Evolutionary conservation across 2,888 invertebrate species (phyloP).

Genomic region (Luperina nickerlii): DNA sequence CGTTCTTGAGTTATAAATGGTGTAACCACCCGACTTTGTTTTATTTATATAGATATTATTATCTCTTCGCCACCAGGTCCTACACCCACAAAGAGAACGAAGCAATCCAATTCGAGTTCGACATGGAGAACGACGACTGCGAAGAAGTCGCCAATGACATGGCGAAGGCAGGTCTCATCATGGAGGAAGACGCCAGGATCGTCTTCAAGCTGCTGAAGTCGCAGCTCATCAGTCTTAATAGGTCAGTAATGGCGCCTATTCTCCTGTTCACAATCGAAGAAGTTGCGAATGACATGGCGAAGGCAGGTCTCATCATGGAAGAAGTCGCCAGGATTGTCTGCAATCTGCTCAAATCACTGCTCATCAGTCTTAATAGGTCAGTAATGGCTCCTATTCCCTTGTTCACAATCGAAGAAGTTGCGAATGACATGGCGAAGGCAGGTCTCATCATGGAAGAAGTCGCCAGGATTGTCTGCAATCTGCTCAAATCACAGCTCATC

Average conservation of each 20-base stretch:
- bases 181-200: slow-evolving; percentile 98
- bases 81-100: slow-evolving; percentile 99
- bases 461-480: slow-evolving; percentile 96
- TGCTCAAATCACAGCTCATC: slow-evolving; percentile 96
- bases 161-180: slow-evolving; percentile 98
- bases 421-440: slow-evolving; percentile 98
- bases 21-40: no score
- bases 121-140: slow-evolving; percentile 96
- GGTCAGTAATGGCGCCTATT: slow-evolving; percentile 63
- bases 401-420: slow-evolving; percentile 98
- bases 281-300: slow-evolving; percentile 98
- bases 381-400: no score
- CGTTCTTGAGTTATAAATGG: no score
- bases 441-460: slow-evolving; percentile 99
- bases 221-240: slow-evolving; percentile 94
- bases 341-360: slow-evolving; percentile 97
- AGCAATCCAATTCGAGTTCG: slow-evolving; percentile 99
- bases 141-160: slow-evolving; percentile 98
- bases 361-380: slow-evolving; percentile 92
- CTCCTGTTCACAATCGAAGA: slow-evolving; percentile 90
- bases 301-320: slow-evolving; percentile 98
- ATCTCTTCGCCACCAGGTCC: slow-evolving; percentile 84
- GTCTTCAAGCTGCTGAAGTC: slow-evolving; percentile 97
- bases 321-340: slow-evolving; percentile 98
- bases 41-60: no score